Conservation (phyloP, 92 coral and sea anemone genomes). For the Hydrozoanthus gracilis region DNA sequence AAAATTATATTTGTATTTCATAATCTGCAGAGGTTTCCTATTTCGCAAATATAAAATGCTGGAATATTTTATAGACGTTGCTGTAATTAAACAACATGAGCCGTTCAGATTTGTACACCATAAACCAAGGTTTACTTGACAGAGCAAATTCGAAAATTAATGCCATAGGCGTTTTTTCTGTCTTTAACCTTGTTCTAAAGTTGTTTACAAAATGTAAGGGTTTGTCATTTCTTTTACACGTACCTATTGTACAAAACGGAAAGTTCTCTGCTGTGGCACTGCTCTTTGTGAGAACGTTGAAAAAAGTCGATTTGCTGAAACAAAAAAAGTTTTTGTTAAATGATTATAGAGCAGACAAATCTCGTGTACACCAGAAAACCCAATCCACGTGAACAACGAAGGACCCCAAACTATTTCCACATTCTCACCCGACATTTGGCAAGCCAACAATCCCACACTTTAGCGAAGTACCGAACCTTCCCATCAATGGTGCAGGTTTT, state of each 20-base stretch:
- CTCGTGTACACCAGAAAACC: background rate
- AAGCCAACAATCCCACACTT: conserved; percentile 97
- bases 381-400: conserved; percentile 15
- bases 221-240: background rate
- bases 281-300: conserved; percentile 97
- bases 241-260: conserved; percentile 98
- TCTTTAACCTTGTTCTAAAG: too few species aligned
- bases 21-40: too few species aligned
- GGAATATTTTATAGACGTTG: too few species aligned
- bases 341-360: conserved; percentile 23
- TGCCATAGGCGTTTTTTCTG: background rate
- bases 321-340: background rate
- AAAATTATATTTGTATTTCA: too few species aligned
- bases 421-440: conserved; percentile 96
- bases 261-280: conserved; percentile 92
- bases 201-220: conserved; percentile 11
- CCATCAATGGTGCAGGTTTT: conserved; percentile 91
- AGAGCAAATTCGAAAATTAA: too few species aligned
- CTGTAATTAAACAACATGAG: too few species aligned
- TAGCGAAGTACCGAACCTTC: conserved; percentile 95
- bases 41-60: too few species aligned
- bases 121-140: too few species aligned
- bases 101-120: too few species aligned
- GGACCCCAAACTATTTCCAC: background rate
- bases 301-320: conserved; percentile 94